These are phyloP conservation scores for Tipula vernalis DNA, from an alignment of 2,888 invertebrate genomes.

Conservation along the genomic window DNA sequence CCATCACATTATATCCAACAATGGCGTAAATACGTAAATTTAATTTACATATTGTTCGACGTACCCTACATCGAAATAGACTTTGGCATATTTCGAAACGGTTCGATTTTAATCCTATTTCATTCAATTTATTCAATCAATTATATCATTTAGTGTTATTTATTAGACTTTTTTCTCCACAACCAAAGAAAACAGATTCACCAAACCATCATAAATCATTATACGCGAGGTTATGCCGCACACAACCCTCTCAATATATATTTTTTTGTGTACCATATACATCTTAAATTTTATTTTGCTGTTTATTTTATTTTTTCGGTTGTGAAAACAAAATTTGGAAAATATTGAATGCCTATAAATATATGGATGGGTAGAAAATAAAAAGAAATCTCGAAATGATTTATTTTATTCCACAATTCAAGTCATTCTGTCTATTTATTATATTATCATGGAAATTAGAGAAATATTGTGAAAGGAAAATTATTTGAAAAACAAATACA, in stretches of 20 bases:
- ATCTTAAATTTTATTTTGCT: not conserved
- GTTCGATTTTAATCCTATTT: not conserved
- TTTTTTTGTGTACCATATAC: not conserved
- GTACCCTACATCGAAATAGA: not conserved
- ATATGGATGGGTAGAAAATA: not conserved
- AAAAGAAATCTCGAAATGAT: not conserved
- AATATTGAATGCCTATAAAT: not conserved
- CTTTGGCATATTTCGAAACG: not conserved
- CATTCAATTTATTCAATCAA: not conserved
- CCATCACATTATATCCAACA: not conserved
- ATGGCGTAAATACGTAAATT: not conserved
- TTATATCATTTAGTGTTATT: not conserved
- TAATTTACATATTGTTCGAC: not conserved
- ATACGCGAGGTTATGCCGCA: not conserved
- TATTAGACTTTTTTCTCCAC: not conserved
- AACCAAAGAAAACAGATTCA: not conserved
- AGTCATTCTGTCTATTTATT: slow-evolving; percentile 4
- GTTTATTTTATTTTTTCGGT: not conserved
- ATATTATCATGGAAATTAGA: not conserved
- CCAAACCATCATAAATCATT: not conserved
- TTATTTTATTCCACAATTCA: not conserved
- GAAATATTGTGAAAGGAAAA: not conserved
- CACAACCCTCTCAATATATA: not conserved
- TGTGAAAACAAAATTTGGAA: not conserved
- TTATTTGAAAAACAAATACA: not conserved